These are phyloP conservation scores for Byasa hedistus DNA, from an alignment of 2,888 invertebrate genomes.

Conservation along the genomic window DNA sequence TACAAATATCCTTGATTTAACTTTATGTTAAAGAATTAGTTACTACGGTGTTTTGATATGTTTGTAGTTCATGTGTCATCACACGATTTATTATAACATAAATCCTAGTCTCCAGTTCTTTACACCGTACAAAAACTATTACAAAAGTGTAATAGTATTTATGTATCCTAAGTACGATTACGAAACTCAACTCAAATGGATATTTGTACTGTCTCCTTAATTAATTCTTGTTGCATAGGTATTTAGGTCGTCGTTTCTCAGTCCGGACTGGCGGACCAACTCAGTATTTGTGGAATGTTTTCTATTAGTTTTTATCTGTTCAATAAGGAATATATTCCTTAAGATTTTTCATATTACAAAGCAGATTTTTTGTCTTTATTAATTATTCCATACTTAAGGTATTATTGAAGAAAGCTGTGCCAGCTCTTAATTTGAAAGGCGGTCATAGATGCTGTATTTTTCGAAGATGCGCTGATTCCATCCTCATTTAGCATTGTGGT, in stretches of 20 bases:
- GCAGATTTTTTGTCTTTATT: not conserved
- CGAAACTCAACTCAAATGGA: slow-evolving; percentile 3
- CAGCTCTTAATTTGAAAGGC: no score
- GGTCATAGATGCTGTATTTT: no score
- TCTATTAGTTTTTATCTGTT: slow-evolving; percentile 22
- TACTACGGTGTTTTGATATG: not conserved
- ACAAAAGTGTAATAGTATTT: not conserved
- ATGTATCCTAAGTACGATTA: not conserved
- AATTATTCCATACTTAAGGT: no score
- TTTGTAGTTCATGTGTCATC: not conserved
- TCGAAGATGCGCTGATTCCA: no score
- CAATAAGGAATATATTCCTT: not conserved
- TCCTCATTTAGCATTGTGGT: no score
- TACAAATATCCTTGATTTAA: no score
- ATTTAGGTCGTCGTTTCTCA: slow-evolving; percentile 20
- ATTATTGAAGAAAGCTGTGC: no score
- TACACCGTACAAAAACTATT: not conserved
- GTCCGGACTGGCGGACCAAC: slow-evolving; percentile 6
- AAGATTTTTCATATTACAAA: not conserved
- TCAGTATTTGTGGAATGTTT: slow-evolving; percentile 23
- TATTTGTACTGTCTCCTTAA: slow-evolving; percentile 19
- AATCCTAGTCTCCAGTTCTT: not conserved
- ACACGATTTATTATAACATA: not conserved
- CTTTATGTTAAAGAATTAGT: not conserved
- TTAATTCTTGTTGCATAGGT: slow-evolving; percentile 15